Base-by-base conservation (phyloP, 2,888 invertebrate species). In the Mycalesis mineus region DNA sequence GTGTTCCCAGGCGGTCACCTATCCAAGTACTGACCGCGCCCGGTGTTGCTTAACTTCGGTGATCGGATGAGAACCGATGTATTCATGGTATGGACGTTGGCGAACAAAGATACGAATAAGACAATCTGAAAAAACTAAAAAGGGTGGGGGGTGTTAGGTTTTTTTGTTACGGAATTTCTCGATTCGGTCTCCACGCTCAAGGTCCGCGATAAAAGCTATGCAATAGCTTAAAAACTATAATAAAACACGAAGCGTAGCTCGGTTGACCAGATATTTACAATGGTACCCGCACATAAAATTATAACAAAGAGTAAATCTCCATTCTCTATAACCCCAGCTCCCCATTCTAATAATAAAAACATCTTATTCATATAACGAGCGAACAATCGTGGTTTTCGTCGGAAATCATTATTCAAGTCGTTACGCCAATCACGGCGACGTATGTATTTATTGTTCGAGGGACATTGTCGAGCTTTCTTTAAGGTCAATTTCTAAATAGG, bases 321-420 rank as follows among this genome's bases (percentile, higher is more conserved):
- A 17, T 8, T 8, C 15, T 15, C 15, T 9, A 8, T 3, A 44
- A 13, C n/a, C n/a, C n/a, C 31, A 45, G 8, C 14, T 8, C 48
- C 36, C 39, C 14, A 31, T 33, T 36, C 48, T 40, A 45, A 40
- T 28, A 50, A 58, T 47, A 55, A 49, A 58, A 58, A 50, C 44
- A 44, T 39, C 36, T 28, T 40, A 1, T 7, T 49, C 14, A 15
- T 45, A 40, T 44, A 39, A 66, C 70, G 65, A 63, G 65, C 63
- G 62, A 66, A 63, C 73, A 65, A 77, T 82, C 77, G 75, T 82
- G 72, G 62, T 70, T 70, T 71, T 63, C 63, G 72, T 66, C 63
- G 78, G 80, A 84, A 83, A 82, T 83, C 83, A 83, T 86, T 85
- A 85, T 75, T 87, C 84, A 84, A 79, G 73, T 74, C 67, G 78